A percentile compares a stretch with the other conserved stretches of the same genome.
Conservation (phyloP, 2,888 invertebrate genomes). For the Notocelia uddmanniana region DNA sequence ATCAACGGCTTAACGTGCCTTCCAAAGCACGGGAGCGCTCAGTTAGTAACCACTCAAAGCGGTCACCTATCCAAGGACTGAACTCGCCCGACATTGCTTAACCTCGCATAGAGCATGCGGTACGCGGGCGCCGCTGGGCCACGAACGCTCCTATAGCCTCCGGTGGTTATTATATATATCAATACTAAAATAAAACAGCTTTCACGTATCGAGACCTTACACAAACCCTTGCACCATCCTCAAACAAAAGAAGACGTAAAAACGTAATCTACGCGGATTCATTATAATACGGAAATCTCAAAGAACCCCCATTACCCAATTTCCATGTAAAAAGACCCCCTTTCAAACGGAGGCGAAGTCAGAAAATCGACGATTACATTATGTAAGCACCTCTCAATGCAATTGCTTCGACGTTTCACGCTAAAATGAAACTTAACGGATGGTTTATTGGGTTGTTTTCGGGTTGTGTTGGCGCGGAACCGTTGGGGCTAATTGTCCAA, state of each 20-base stretch:
- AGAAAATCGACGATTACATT: slow-evolving; percentile 42
- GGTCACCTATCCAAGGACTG: too few species aligned
- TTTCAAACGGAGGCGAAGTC: slow-evolving; percentile 35
- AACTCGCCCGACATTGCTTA: too few species aligned
- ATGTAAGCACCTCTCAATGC: slow-evolving; percentile 43
- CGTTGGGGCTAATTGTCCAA: slow-evolving; percentile 31
- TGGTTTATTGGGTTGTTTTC: slow-evolving; percentile 3
- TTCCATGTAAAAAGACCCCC: slow-evolving; percentile 32
- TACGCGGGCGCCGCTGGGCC: too few species aligned
- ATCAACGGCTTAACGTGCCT: too few species aligned
- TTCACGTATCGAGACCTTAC: background rate
- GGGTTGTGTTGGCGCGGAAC: background rate
- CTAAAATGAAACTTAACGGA: background rate
- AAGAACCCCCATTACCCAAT: slow-evolving; percentile 42
- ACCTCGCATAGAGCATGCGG: too few species aligned
- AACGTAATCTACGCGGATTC: slow-evolving; percentile 21
- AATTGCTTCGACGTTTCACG: background rate
- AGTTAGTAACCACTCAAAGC: too few species aligned
- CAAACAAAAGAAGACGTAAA: slow-evolving; percentile 5
- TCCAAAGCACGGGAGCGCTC: too few species aligned
- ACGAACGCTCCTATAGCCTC: too few species aligned
- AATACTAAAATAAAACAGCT: background rate
- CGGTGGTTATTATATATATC: too few species aligned
- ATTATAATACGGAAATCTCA: slow-evolving; percentile 39
- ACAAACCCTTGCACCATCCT: background rate